Evolutionary conservation across 2,888 invertebrate genomes (phyloP).

Genomic region (Unio pictorum): DNA sequence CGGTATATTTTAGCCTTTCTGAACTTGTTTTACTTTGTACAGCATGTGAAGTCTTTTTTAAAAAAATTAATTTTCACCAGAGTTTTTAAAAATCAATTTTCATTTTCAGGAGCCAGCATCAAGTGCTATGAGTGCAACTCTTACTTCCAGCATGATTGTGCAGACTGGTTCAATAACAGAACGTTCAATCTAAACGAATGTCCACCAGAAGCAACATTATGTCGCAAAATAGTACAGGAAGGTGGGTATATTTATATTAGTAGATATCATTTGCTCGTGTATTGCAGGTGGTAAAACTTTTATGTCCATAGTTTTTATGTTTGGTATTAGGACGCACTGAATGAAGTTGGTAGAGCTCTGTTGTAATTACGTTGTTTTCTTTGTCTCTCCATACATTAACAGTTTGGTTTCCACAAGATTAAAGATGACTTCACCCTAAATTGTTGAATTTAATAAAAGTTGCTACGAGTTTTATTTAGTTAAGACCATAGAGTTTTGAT

Average conservation of each 20-base stretch:
- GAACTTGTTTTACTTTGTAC: too few relatives aligned
- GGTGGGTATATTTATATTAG: slow-evolving; percentile 74
- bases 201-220: slow-evolving; percentile 80
- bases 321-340: not conserved
- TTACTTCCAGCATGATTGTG: slow-evolving; percentile 89
- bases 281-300: not conserved
- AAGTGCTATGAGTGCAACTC: slow-evolving; percentile 93
- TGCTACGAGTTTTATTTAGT: too few relatives aligned
- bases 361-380: too few relatives aligned
- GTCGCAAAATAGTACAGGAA: slow-evolving; percentile 87
- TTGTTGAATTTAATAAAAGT: too few relatives aligned
- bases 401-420: too few relatives aligned
- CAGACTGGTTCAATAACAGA: slow-evolving; percentile 88
- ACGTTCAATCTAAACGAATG: slow-evolving; percentile 89
- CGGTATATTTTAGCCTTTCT: too few relatives aligned
- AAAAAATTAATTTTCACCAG: too few relatives aligned
- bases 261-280: not conserved
- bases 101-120: slow-evolving; percentile 50
- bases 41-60: too few relatives aligned
- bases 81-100: not conserved
- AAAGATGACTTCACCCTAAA: too few relatives aligned
- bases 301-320: not conserved
- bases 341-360: too few relatives aligned
- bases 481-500: too few relatives aligned
- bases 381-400: too few relatives aligned